Base-by-base conservation (phyloP, 2,797 vertebrate genomes). In the Galaxias olidus region DNA sequence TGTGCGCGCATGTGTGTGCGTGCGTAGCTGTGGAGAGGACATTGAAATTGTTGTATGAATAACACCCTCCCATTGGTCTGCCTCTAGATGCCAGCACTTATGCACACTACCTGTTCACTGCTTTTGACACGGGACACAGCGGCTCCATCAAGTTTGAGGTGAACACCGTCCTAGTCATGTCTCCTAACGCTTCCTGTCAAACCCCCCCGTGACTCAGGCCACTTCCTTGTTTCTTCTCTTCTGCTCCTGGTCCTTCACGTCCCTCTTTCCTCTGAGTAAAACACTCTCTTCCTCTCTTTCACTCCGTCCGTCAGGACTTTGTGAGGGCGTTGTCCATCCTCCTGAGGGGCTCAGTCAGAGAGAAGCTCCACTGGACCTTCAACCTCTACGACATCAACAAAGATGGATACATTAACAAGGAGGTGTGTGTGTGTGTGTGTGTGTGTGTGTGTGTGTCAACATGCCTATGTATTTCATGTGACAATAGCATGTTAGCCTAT, bases 61-160 rank as follows among this genome's bases (percentile, higher is more conserved):
- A 44, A 45, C 52, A 8, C 17, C 19, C 11, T 1, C 44, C 56
- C 52, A 10, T 10, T 41, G 69, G 13, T 67, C 42, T 17, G 58
- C 47, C 61, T 92, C 61, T 86, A 99, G 97, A 99, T 84, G 96
- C 95, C 64, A 97, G 94, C 73, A 95, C 93, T 40, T 99, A 99
- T 0, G 97, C 97, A 61, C 97, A 99, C 79, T 98, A 95, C 88
- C 91, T 99, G 82, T 99, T 99, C 88, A 98, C 98, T n/a, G 95
- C 97, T 0, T 99, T 99, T 61, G 97, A 99, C 88, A 92, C 95
- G 4, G 93, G 93, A 73, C 90, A 96, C 65, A 94, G 89, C 17
- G 97, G 96, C 82, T 95, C 96, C 83, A 96, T 99, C 84, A 99
- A 95, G 88, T 99, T 99, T 75, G 96, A 99, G 96, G 97, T 99